These are phyloP conservation scores for Lanistes nyassanus DNA, from an alignment of 1,140 invertebrate species.

Conservation along the genomic window DNA sequence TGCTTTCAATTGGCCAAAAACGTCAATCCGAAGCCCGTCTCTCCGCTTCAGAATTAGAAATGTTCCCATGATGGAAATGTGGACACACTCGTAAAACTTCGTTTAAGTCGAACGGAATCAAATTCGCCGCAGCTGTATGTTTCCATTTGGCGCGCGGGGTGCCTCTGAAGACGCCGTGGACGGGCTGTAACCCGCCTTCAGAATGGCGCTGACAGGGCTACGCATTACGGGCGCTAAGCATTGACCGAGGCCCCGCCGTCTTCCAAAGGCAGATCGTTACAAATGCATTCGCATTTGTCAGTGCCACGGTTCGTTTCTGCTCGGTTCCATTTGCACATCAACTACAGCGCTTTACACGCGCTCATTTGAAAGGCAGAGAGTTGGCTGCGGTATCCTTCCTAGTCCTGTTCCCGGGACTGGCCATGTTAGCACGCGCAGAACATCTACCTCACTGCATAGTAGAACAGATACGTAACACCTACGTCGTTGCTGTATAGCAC, in stretches of 20 bases:
- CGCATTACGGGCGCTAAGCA: background rate
- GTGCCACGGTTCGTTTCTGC: slow-evolving; percentile 21
- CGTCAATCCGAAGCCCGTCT: no score
- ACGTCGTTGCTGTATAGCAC: background rate
- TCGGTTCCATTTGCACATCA: background rate
- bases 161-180: no score
- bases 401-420: slow-evolving; percentile 14
- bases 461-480: background rate
- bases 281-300: slow-evolving; percentile 30
- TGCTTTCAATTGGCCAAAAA: no score
- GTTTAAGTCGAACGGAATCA: no score
- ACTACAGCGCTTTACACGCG: slow-evolving; percentile 12
- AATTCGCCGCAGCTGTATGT: no score
- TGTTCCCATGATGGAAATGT: no score
- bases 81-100: no score
- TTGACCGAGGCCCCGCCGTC: background rate
- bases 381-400: slow-evolving; percentile 1
- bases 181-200: no score
- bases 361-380: slow-evolving; percentile 28
- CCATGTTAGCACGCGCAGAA: background rate
- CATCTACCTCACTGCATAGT: background rate
- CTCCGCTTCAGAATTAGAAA: no score
- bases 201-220: background rate
- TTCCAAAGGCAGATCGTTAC: slow-evolving; percentile 21
- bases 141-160: no score